Conservation (phyloP, 2,888 invertebrate genomes). For the Drosophila paracracens region DNA sequence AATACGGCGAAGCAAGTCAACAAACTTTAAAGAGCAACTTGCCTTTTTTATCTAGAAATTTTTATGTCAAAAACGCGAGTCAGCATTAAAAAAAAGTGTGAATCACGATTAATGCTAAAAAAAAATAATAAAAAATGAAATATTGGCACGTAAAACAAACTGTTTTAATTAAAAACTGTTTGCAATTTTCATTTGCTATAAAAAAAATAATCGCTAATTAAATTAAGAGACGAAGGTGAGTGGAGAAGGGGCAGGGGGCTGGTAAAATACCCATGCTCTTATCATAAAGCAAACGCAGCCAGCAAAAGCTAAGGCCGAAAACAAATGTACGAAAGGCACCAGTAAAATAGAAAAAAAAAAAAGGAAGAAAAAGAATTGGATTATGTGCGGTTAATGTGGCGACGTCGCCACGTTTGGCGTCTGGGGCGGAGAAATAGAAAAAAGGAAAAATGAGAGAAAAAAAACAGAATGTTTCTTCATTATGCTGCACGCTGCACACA, state of each 20-base stretch:
- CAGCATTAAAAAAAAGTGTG: constrained; percentile 7
- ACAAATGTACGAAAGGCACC: constrained; percentile 35
- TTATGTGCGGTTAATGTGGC: constrained; percentile 70
- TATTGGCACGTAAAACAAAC: constrained; percentile 63
- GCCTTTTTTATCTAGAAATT: constrained; percentile 17
- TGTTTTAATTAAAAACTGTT: constrained; percentile 73
- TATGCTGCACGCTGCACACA: constrained; percentile 68
- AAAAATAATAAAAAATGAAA: constrained; percentile 29
- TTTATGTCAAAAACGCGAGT: not conserved
- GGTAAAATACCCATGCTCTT: constrained; percentile 44
- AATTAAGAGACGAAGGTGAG: constrained; percentile 54
- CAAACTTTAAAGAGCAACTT: constrained; percentile 58
- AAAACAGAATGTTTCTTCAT: constrained; percentile 43
- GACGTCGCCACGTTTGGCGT: constrained; percentile 56
- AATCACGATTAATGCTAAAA: constrained; percentile 49
- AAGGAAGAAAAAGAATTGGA: constrained; percentile 63
- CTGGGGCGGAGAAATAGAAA: constrained; percentile 54
- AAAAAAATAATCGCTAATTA: constrained; percentile 58
- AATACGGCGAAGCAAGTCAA: constrained; percentile 39
- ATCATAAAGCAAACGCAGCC: constrained; percentile 62
- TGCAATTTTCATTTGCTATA: constrained; percentile 65
- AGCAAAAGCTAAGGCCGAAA: constrained; percentile 51
- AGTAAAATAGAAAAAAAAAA: constrained; percentile 25
- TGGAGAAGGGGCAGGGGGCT: not conserved
- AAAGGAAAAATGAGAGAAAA: not conserved